Evolutionary conservation across 2,113 vertebrate species (phyloP).

Genomic region (Harpagus bidentatus): DNA sequence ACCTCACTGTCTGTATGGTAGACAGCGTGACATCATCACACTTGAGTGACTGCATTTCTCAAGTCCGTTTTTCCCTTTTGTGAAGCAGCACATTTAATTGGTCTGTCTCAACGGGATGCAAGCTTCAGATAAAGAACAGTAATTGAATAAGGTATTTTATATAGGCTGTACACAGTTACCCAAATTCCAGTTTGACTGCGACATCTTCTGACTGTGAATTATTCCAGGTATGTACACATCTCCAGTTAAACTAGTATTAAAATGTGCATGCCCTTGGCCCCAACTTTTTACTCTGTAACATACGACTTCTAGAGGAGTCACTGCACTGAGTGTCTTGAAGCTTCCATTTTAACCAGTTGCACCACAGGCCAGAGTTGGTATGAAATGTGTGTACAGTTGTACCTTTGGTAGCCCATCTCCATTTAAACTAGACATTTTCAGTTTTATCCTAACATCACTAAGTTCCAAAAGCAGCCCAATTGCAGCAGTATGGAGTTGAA

Average conservation of each 20-base stretch:
- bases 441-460: neutral
- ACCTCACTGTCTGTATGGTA: neutral
- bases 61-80: too few relatives aligned
- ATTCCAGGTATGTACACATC: neutral
- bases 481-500: neutral
- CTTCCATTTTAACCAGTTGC: neutral
- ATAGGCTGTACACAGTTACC: neutral
- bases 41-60: neutral
- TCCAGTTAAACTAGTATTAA: too few relatives aligned
- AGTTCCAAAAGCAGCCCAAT: neutral
- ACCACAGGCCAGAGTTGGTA: neutral
- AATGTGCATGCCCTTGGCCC: neutral
- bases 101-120: too few relatives aligned
- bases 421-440: neutral
- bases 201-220: neutral
- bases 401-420: neutral
- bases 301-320: neutral
- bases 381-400: neutral
- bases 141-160: neutral
- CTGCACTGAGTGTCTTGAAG: neutral
- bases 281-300: fast-evolving
- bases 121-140: neutral
- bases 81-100: fast-evolving
- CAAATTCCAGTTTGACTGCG: neutral
- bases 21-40: too few relatives aligned